Evolutionary conservation across 1,140 invertebrate genomes (phyloP), one percentile per base, ranked within the genome.

Genomic region (Heliconius hewitsoni): DNA sequence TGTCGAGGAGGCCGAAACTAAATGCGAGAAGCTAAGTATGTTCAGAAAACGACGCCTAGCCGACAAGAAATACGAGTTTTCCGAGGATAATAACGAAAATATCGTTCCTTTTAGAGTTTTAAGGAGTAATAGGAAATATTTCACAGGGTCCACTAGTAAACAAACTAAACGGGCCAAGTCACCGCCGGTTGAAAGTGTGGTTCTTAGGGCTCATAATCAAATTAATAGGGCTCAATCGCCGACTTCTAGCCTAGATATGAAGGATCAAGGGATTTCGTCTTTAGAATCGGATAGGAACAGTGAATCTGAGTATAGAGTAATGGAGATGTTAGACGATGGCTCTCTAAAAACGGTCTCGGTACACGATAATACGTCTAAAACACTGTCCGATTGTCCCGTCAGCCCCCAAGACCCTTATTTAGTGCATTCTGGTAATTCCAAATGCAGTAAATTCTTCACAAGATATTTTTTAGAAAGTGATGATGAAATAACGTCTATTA

Each of bases 21-120:
- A 97, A 75, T 97, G 96, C 86, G 97, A 98, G 88, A 98, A 98
- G 87, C 95, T 98, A 5, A 97, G 97, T 82, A 96, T 96, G 71
- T 97, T 97, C 89, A 95, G 97, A 8, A 97, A 97, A 87, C 95
- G 97, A 73, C 95, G 97, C 4, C 91, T 98, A 46, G 98, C 98
- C 0, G 98, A 98, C 86, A 98, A 98, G 90, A 98, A 98, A 87
- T 98, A 98, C 87, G 98, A 98, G 88, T 98, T 98, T 85, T 97
- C 97, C 5, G 97, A 98, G 78, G 97, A 98, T 84, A 97, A 98
- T 88, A 96, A 96, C 8, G 97, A 98, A 89, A 98, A 98, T 90
- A 97, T 98, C 79, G 96, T 97, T 83, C 97, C 97, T 66, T 97
- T 97, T 88, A 97, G 94, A 81, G 94, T 95, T 18, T 87, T 95